Percentiles rank a stretch among this genome's conserved stretches.
Evolutionary conservation across 2,113 vertebrate species (phyloP).

Genomic region (Cochlearius cochlearius): DNA sequence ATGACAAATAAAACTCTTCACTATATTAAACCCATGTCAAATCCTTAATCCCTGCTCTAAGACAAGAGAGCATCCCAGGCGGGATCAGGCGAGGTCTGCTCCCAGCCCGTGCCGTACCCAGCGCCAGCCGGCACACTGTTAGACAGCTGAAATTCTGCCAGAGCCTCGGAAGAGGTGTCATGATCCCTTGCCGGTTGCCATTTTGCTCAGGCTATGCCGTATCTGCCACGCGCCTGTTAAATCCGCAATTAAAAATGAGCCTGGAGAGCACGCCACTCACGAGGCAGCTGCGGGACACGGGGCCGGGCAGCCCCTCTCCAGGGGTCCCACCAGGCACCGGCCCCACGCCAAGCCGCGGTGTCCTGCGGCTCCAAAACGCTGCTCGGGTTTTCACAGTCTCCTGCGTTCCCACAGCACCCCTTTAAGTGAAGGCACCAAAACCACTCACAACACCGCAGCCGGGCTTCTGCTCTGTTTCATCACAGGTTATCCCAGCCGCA

Average conservation of each 20-base stretch:
- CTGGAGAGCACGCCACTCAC: fast-evolving
- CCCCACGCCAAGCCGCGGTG: fast-evolving
- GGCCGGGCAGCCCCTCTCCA: not conserved
- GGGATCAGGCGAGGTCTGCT: not conserved
- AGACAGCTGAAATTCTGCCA: slow-evolving; percentile 63
- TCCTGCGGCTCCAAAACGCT: fast-evolving
- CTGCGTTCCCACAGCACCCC: not conserved
- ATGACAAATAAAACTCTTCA: not conserved
- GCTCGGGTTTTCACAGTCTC: no score
- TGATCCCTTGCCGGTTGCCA: not conserved
- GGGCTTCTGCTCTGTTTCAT: not conserved
- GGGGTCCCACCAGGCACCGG: not conserved
- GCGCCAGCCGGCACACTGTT: slow-evolving; percentile 23
- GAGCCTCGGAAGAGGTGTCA: not conserved
- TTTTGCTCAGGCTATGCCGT: not conserved
- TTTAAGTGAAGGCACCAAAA: fast-evolving
- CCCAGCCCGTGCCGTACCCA: not conserved
- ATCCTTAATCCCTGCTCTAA: not conserved
- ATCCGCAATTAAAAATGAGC: slow-evolving; percentile 28
- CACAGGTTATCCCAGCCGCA: not conserved
- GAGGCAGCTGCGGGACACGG: fast-evolving
- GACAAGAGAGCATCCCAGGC: not conserved
- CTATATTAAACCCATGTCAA: not conserved
- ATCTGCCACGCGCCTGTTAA: not conserved
- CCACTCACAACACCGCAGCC: not conserved